Percentiles rank a stretch among this genome's conserved stretches.
These are phyloP conservation scores for Litoditis marina DNA, from an alignment of 2,888 invertebrate species.

Conservation along the genomic window DNA sequence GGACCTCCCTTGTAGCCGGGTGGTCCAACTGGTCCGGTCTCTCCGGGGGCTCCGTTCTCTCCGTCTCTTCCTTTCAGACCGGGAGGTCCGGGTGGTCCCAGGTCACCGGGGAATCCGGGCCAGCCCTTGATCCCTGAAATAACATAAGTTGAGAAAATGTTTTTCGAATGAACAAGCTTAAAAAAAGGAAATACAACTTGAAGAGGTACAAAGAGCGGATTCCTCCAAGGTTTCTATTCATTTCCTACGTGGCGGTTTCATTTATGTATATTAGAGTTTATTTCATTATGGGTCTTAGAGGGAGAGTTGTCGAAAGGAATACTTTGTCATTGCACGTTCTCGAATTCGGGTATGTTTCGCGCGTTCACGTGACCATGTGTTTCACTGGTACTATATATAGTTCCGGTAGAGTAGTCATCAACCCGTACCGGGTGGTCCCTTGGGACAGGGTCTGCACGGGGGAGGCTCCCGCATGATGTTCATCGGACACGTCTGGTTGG, in stretches of 20 bases:
- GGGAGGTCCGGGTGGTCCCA: constrained; percentile 56
- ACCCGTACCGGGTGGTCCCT: constrained; percentile 51
- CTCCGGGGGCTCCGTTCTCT: constrained; percentile 58
- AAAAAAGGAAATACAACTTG: no score
- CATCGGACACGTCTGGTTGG: constrained; percentile 61
- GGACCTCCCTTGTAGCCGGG: constrained; percentile 57
- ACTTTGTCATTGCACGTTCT: no score
- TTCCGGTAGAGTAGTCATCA: constrained; percentile 18
- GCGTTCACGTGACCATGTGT: not conserved
- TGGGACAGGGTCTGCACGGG: constrained; percentile 59
- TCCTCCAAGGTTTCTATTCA: no score
- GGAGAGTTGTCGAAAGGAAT: no score
- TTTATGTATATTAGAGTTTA: no score
- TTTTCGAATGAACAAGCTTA: no score
- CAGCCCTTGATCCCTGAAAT: constrained; percentile 62
- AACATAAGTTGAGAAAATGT: no score
- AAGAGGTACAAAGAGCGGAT: no score
- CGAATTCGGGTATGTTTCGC: no score
- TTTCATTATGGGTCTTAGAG: no score
- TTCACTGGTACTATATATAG: no score
- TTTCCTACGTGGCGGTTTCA: no score
- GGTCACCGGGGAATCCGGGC: constrained; percentile 61
- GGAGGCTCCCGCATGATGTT: constrained; percentile 59
- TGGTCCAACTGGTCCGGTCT: constrained; percentile 46
- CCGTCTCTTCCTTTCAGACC: constrained; percentile 60